Evolutionary conservation across 2,888 invertebrate species (phyloP).

Genomic region (Himalopsyche tibetana): DNA sequence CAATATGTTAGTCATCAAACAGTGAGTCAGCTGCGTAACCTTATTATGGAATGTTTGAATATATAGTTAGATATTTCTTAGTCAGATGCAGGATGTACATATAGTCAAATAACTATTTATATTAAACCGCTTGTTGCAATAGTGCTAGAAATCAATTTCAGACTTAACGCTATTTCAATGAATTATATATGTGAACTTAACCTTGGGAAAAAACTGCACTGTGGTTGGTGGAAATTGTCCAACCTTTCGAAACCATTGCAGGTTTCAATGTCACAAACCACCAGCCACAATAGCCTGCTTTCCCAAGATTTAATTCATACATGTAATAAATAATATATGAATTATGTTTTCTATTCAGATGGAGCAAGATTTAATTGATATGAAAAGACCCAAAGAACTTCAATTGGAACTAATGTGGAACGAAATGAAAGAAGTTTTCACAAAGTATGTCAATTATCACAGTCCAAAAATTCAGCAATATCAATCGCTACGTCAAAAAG

Average conservation of each 20-base stretch:
- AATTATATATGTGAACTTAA: not conserved
- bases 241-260: not conserved
- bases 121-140: too few species aligned
- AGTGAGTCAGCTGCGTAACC: not conserved
- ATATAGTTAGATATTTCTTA: too few species aligned
- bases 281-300: too few species aligned
- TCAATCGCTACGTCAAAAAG: conserved; percentile 72
- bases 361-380: conserved; percentile 72
- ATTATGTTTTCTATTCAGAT: conserved; percentile 68
- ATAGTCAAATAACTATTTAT: too few species aligned
- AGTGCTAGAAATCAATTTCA: too few species aligned
- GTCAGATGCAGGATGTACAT: too few species aligned
- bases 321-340: not conserved
- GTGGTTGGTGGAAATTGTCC: not conserved
- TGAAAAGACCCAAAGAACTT: conserved; percentile 72
- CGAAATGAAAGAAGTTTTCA: conserved; percentile 72
- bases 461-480: conserved; percentile 74
- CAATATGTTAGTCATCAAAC: not conserved
- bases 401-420: conserved; percentile 73
- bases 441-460: conserved; percentile 72
- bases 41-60: too few species aligned
- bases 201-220: not conserved
- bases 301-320: too few species aligned
- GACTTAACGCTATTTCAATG: too few species aligned
- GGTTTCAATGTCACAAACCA: too few species aligned